Conservation (phyloP, 2,888 invertebrate species). For the Hirtodrosophila alboralis region DNA sequence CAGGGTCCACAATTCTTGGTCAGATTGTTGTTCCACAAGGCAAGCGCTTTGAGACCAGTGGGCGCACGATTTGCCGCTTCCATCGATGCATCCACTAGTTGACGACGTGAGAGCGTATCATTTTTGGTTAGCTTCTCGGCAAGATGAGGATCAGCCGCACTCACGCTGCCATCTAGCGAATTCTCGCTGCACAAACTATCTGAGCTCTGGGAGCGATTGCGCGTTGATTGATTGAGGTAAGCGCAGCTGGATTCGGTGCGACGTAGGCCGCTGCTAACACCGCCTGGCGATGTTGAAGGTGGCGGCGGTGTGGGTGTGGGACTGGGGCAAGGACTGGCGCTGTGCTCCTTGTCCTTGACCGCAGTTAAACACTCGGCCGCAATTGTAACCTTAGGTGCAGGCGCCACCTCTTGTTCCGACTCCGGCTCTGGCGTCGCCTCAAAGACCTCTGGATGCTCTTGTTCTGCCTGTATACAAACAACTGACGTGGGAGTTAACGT, state of each 20-base stretch:
- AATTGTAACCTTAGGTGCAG: conserved; percentile 76
- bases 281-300: conserved; percentile 81
- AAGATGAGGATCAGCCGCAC: conserved; percentile 74
- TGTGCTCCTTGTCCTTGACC: conserved; percentile 57
- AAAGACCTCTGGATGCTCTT: conserved; percentile 14
- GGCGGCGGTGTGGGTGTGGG: conserved; percentile 79
- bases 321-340: conserved; percentile 64
- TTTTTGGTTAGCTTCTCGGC: conserved; percentile 84
- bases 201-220: conserved; percentile 83
- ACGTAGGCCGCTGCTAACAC: conserved; percentile 74
- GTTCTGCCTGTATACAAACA: conserved; percentile 15
- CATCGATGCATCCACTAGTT: conserved; percentile 61
- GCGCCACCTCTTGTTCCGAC: too few species aligned
- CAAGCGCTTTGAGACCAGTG: conserved; percentile 86
- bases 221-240: conserved; percentile 80
- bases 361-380: conserved; percentile 61
- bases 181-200: conserved; percentile 84
- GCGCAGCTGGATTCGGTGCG: conserved; percentile 81
- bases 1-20: conserved; percentile 88
- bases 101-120: conserved; percentile 83
- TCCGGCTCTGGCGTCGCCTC: conserved; percentile 25
- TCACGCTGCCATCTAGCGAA: conserved; percentile 82
- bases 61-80: conserved; percentile 74
- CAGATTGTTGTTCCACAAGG: conserved; percentile 94
- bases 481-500: conserved; percentile 53